These are phyloP conservation scores for Pectinophora gossypiella DNA, from an alignment of 1,140 invertebrate species.

Conservation along the genomic window DNA sequence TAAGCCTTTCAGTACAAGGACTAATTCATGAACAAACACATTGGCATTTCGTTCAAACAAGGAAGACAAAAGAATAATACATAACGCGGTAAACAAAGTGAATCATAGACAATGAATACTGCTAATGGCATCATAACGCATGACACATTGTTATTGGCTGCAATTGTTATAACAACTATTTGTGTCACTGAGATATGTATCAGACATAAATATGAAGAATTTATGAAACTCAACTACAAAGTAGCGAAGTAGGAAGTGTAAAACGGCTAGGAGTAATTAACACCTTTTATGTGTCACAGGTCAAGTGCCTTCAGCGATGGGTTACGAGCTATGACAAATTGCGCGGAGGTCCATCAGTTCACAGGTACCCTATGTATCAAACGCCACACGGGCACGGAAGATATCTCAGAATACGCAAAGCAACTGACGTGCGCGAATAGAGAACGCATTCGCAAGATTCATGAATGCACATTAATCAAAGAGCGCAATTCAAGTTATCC, in stretches of 20 bases:
- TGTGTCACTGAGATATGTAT: neutral
- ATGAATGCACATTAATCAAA: conserved; percentile 33
- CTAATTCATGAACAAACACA: neutral
- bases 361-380: neutral
- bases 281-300: neutral
- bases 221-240: neutral
- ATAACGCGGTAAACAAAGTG: neutral
- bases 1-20: neutral
- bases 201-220: too few relatives aligned
- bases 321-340: conserved; percentile 2
- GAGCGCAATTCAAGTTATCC: neutral
- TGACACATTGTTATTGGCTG: conserved; percentile 2
- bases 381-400: neutral
- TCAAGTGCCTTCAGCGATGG: neutral
- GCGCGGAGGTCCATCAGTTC: neutral
- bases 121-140: neutral
- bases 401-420: neutral
- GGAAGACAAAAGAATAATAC: neutral
- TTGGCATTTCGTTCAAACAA: neutral
- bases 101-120: neutral
- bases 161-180: conserved; percentile 2
- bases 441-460: conserved; percentile 27
- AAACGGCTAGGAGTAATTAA: neutral
- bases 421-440: neutral
- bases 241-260: neutral